These are phyloP conservation scores for Notospermus geniculatus DNA, from an alignment of 1,140 invertebrate species.

Conservation along the genomic window DNA sequence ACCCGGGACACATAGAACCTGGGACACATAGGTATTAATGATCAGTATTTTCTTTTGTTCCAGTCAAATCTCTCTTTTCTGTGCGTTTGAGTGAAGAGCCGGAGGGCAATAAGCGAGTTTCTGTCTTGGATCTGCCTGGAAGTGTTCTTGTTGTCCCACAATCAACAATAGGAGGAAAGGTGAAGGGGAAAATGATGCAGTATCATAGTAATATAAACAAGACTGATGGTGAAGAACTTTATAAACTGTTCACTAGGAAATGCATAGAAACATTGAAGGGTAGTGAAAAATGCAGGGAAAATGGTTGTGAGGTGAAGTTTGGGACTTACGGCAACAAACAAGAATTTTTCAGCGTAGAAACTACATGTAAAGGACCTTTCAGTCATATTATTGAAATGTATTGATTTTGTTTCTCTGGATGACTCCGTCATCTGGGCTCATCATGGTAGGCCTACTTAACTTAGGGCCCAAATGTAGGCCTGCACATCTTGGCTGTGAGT, in stretches of 20 bases:
- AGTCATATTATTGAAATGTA: slow-evolving; percentile 53
- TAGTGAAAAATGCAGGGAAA: slow-evolving; percentile 28
- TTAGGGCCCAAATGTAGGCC: no score
- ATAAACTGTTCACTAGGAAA: slow-evolving; percentile 43
- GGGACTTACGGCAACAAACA: slow-evolving; percentile 58
- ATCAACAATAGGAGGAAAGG: slow-evolving; percentile 56
- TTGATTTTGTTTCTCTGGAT: neutral
- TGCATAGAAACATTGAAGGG: slow-evolving; percentile 31
- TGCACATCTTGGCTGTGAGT: no score
- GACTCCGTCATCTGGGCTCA: neutral
- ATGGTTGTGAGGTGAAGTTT: slow-evolving; percentile 33
- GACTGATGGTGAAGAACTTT: slow-evolving; percentile 49
- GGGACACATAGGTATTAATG: neutral
- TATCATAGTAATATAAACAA: slow-evolving; percentile 57
- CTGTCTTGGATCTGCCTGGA: slow-evolving; percentile 50
- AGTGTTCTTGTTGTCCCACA: slow-evolving; percentile 58
- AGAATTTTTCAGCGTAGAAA: slow-evolving; percentile 54
- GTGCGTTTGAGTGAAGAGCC: slow-evolving; percentile 45
- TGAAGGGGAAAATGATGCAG: slow-evolving; percentile 57
- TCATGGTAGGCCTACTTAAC: no score
- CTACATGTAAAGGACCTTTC: slow-evolving; percentile 59
- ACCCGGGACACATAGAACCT: no score
- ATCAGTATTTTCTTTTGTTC: slow-evolving; percentile 24
- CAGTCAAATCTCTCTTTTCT: slow-evolving; percentile 50
- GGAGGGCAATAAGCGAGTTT: slow-evolving; percentile 41